Evolutionary conservation across 2,797 vertebrate species (phyloP), one percentile per base, ranked within the genome.

Genomic region (Echeneis naucrates): DNA sequence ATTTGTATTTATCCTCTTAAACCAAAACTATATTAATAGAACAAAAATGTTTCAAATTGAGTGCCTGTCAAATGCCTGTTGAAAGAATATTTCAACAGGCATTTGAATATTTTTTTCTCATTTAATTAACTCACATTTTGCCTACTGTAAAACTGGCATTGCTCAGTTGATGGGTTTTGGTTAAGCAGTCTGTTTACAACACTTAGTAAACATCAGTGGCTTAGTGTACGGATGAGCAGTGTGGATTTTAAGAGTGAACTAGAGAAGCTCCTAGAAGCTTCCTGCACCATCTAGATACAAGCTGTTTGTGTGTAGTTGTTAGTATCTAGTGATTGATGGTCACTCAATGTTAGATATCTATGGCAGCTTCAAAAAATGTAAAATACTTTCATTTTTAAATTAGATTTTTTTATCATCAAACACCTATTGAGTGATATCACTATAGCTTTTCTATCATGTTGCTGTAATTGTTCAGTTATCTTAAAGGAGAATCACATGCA

Each of bases 111-210:
- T 27, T 48, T n/a, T 26, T 2, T 30, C 23, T 30, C 17, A 19
- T 30, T 35, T 45, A 4, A 5, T n/a, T 26, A 27, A 24, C 12
- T 52, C 24, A n/a, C 23, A 1, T 7, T 27, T 52, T 1, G 0
- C 30, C 16, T 30, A 3, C 26, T 51, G 13, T 16, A 7, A 51
- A 19, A 4, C 17, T 10, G 48, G 8, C 48, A 8, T 21, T 42
- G 23, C 40, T 69, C 3, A 6, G 23, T 19, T 17, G 24, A 50
- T 40, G 47, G 42, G 17, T 26, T 56, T 16, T 6, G 7, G 59
- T 57, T 8, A 33, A 0, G 57, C 51, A 52, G 11, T 55, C 32
- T 42, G 42, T 68, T 56, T 33, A 68, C 14, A 4, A 32, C 51
- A 27, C 33, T 56, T 23, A n/a, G n/a, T n/a, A n/a, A n/a, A n/a